A percentile compares a stretch with the other conserved stretches of the same genome.
phyloP scores from a whole-genome alignment of 2,888 invertebrate species.

The Mesorhabditis belari region DNA sequence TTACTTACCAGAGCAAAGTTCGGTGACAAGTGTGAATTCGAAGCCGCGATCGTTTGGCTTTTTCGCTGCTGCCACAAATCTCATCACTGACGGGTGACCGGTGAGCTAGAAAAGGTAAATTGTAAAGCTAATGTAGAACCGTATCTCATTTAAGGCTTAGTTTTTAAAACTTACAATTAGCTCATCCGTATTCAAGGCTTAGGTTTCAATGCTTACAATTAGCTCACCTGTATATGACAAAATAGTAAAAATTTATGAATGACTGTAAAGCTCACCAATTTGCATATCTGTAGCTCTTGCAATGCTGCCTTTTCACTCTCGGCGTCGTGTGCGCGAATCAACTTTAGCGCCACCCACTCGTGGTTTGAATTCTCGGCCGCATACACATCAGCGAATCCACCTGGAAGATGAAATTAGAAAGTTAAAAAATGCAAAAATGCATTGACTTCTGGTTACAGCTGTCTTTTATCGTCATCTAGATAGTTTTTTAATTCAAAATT shows the following conservation, averaged over 20 bases:
- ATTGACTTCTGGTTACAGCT: no score
- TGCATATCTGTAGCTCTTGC: constrained; percentile 56
- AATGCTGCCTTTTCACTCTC: constrained; percentile 55
- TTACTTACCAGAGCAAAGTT: constrained; percentile 74
- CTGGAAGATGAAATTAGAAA: constrained; percentile 42
- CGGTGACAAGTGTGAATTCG: constrained; percentile 84
- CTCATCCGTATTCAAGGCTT: not conserved
- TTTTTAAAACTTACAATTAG: not conserved
- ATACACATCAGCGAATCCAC: constrained; percentile 59
- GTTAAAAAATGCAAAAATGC: no score
- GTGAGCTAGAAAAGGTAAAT: not conserved
- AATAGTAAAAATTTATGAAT: constrained; percentile 20
- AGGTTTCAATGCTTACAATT: not conserved
- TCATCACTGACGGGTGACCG: not conserved
- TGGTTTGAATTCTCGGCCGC: constrained; percentile 56
- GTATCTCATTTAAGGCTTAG: constrained; percentile 14
- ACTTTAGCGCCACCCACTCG: constrained; percentile 58
- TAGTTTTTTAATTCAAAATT: no score
- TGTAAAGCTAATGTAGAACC: not conserved
- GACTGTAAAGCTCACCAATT: constrained; percentile 24
- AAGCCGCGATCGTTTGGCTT: constrained; percentile 71
- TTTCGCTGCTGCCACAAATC: constrained; percentile 55
- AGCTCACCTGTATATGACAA: not conserved
- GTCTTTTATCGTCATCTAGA: no score
- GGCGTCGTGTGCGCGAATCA: constrained; percentile 57